Percentiles rank a stretch among this genome's conserved stretches.
Evolutionary conservation across 2,888 invertebrate species (phyloP).

Genomic region (Eupithecia pulchellata): DNA sequence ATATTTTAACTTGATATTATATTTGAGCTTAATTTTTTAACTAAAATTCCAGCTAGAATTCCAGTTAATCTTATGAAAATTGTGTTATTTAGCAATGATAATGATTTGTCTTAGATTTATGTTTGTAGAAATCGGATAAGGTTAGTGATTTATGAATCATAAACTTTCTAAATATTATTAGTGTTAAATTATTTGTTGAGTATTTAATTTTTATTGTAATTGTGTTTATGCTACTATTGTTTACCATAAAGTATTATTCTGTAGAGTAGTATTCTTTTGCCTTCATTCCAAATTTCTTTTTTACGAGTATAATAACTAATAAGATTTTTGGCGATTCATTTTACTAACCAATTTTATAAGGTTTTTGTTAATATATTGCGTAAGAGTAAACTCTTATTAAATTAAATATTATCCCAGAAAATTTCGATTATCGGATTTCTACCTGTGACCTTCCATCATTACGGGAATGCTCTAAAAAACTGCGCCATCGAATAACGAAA

Average conservation of each 20-base stretch:
- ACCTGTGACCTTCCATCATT: no score
- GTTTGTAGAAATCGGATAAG: constrained; percentile 14
- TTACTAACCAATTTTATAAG: not conserved
- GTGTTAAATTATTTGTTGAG: constrained; percentile 20
- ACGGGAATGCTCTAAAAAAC: no score
- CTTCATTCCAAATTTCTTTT: not conserved
- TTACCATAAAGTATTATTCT: constrained; percentile 72
- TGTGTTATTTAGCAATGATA: not conserved
- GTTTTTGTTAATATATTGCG: no score
- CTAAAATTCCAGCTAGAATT: not conserved
- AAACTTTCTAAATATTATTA: constrained; percentile 18
- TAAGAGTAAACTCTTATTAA: no score
- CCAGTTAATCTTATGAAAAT: not conserved
- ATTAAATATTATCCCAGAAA: no score
- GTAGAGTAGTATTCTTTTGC: constrained; percentile 58
- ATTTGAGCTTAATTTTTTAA: not conserved
- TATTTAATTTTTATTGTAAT: not conserved
- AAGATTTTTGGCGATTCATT: not conserved
- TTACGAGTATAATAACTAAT: not conserved
- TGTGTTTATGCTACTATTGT: constrained; percentile 38
- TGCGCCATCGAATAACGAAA: no score
- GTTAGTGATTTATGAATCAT: constrained; percentile 31
- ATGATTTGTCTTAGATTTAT: not conserved
- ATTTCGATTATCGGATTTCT: no score
- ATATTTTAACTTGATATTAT: not conserved